Evolutionary conservation across 2,888 invertebrate genomes (phyloP), one percentile per base, ranked within the genome.

Genomic region (Apamea monoglypha): DNA sequence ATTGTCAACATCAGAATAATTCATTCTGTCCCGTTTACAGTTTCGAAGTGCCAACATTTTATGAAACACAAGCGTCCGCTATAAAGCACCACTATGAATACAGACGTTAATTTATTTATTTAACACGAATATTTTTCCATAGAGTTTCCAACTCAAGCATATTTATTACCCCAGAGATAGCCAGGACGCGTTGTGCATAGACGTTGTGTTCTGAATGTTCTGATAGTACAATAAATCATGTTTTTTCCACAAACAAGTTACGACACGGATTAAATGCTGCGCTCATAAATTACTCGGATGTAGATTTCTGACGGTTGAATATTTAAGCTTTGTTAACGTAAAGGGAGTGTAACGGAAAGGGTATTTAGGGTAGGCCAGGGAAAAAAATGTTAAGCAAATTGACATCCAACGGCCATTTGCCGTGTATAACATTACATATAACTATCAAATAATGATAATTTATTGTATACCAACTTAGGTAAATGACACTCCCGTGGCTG

Each of bases 181-280:
- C 40, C n/a, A 25, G 50, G 29, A 70, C 77, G 44, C 74, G 50
- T 29, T 47, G 47, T 56, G 85, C 81, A 85, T 86, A 88, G 88
- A 82, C 88, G 69, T 85, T 88, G 64, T 78, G 66, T 61, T 56
- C 74, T 40, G 63, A 76, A 76, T 61, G 76, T 47, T 50, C 53
- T 47, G 82, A 79, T 50, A 61, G 29, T 59, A 71, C 76, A 74
- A 86, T 86, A 88, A 86, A 86, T 86, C 88, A 86, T 82, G 78
- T 79, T 86, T 86, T 88, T 88, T 88, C 76, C 61, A 76, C 86
- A 71, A 80, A 88, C 79, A 86, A 88, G 77, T 88, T 86, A 69
- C 73, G 82, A 71, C 81, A 59, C 14, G 70, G 86, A 82, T 88
- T 86, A 86, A 88, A 86, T 74, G 77, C 32, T 73, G 47, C 32